Evolutionary conservation across 2,888 invertebrate genomes (phyloP), one percentile per base, ranked within the genome.

Genomic region (Siphlonurus alternatus): DNA sequence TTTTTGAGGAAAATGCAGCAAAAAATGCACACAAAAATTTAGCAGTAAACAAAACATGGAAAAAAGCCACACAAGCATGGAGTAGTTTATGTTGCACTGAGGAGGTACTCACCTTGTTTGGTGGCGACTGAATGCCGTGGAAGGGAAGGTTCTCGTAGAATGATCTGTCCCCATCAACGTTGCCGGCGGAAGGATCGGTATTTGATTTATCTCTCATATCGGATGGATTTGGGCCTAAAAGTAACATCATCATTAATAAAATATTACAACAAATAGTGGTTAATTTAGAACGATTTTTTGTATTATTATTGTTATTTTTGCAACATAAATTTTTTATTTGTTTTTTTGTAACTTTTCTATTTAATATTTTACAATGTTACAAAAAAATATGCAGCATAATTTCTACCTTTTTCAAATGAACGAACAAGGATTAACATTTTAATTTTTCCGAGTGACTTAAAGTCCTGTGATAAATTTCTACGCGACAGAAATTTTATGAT

Each of bases 141-240:
- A 93, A 94, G 74, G 93, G 93, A 73, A 93, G 84, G 79, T 94
- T 94, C 80, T 94, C 93, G 82, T 93, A 94, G 75, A 89, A 87
- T 63, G 79, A 79, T 76, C 89, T 90, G 71, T 89, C 88, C 76
- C 87, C 86, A 76, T 90, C 90, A 78, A 85, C 84, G 76, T 85
- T 82, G 79, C 81, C 87, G n/a, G n/a, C n/a, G 71, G 74, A 75
- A 72, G 73, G 73, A 73, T 77, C 77, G 70, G 73, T 73, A 71
- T 74, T 74, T 70, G 74, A 75, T 74, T 78, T 79, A 78, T 78
- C 78, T 78, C 75, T 77, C 73, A 74, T 75, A 77, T 76, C 75
- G 71, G 77, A 77, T 71, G 73, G 77, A 74, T 76, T 78, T 73
- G 78, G 77, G 72, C 76, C 78, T 78, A 74, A 56, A 56, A 56